phyloP scores from a whole-genome alignment of 2,113 vertebrate genomes.

The Entelurus aequoreus region DNA sequence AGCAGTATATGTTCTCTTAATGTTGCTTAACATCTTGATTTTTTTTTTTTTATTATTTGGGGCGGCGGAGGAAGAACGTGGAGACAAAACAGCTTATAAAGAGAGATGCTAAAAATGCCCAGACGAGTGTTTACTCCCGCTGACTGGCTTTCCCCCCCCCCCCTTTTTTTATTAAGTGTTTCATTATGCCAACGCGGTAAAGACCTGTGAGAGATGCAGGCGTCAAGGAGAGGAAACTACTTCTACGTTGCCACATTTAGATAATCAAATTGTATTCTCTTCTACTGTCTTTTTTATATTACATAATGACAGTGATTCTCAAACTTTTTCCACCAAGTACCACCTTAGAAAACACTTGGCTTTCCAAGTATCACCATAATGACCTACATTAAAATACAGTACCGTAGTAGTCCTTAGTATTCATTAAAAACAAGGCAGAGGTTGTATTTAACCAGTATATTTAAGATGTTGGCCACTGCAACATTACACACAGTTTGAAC shows the following conservation, averaged over 20 bases:
- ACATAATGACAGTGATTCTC: no score
- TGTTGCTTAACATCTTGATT: slow-evolving; percentile 97
- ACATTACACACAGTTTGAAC: no score
- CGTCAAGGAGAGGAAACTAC: neutral
- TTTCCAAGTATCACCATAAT: no score
- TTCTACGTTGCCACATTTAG: neutral
- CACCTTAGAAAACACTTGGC: no score
- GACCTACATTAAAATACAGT: no score
- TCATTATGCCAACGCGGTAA: slow-evolving; percentile 65
- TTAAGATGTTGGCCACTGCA: no score
- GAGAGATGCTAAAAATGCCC: slow-evolving; percentile 65
- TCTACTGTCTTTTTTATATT: no score
- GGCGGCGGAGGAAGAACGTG: slow-evolving; percentile 36
- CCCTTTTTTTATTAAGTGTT: slow-evolving; percentile 65
- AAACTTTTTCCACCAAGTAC: no score
- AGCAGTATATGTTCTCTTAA: slow-evolving; percentile 92
- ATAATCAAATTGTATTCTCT: neutral
- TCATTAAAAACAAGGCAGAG: no score
- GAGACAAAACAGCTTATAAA: slow-evolving; percentile 54
- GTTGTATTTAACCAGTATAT: no score
- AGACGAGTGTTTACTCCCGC: slow-evolving; percentile 64
- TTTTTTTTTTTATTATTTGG: slow-evolving; percentile 46
- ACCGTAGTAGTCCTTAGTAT: no score
- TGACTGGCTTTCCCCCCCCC: slow-evolving; percentile 37
- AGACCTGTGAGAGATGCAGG: slow-evolving; percentile 39